phyloP scores from a whole-genome alignment of 2,797 vertebrate genomes.

The Streptopelia turtur region DNA sequence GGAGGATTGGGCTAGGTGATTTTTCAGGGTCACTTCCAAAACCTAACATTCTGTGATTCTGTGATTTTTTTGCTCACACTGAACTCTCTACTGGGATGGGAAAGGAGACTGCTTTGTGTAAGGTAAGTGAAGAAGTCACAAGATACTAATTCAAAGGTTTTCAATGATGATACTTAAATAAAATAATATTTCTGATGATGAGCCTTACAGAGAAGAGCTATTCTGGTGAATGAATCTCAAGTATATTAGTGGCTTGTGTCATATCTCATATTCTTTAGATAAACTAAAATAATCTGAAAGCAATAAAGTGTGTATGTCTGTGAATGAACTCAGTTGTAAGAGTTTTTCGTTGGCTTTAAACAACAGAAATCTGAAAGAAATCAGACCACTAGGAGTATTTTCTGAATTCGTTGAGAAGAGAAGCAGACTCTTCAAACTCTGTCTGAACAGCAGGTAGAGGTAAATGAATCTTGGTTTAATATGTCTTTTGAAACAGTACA shows the following conservation, averaged over 20 bases:
- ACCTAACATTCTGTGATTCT: no score
- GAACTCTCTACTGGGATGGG: background rate
- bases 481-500: background rate
- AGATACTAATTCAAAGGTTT: background rate
- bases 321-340: background rate
- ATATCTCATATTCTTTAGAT: background rate
- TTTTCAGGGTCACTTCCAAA: no score
- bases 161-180: background rate
- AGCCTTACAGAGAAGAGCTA: background rate
- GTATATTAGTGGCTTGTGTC: background rate
- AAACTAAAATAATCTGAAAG: background rate
- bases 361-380: background rate
- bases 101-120: background rate
- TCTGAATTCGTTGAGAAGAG: background rate
- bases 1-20: no score
- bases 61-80: background rate
- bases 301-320: background rate
- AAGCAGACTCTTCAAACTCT: background rate
- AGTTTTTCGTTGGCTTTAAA: background rate
- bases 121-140: background rate
- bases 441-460: background rate
- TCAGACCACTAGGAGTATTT: background rate
- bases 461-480: background rate
- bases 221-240: background rate
- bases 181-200: background rate